phyloP scores from a whole-genome alignment of 2,113 vertebrate species.

The Oceanodroma tethys region DNA sequence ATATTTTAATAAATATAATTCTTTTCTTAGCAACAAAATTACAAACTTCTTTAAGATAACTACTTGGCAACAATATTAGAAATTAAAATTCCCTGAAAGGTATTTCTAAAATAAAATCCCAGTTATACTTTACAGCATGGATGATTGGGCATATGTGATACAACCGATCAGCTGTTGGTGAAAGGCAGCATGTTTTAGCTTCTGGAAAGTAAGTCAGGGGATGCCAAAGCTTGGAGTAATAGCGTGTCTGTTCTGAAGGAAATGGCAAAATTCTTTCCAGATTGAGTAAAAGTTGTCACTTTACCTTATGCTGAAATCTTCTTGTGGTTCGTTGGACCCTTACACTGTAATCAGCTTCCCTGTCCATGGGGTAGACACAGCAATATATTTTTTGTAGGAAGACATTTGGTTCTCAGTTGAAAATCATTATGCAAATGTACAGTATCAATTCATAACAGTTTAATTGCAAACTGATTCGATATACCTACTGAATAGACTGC shows the following conservation, averaged over 20 bases:
- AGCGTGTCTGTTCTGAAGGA: not conserved
- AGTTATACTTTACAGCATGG: not conserved
- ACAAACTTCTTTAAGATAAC: fast-evolving
- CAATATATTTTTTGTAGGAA: not conserved
- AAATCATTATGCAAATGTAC: not conserved
- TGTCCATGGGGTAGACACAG: not conserved
- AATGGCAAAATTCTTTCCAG: not conserved
- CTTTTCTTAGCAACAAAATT: not conserved
- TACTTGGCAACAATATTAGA: not conserved
- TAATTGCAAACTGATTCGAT: not conserved
- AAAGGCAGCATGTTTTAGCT: not conserved
- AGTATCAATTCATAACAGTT: not conserved
- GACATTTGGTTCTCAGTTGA: not conserved
- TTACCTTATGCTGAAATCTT: not conserved
- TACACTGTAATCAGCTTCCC: not conserved
- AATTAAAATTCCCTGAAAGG: not conserved
- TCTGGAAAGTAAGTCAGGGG: not conserved
- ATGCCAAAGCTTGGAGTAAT: not conserved
- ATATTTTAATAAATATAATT: not conserved
- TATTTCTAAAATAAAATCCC: not conserved
- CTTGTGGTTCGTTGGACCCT: not conserved
- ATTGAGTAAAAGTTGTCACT: not conserved
- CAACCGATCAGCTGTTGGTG: not conserved
- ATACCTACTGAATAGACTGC: not conserved
- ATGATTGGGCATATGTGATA: not conserved